Percentiles rank a stretch among this genome's conserved stretches.
Evolutionary conservation across 2,888 invertebrate species (phyloP).

Genomic region (Rhabditophanes sp.): DNA sequence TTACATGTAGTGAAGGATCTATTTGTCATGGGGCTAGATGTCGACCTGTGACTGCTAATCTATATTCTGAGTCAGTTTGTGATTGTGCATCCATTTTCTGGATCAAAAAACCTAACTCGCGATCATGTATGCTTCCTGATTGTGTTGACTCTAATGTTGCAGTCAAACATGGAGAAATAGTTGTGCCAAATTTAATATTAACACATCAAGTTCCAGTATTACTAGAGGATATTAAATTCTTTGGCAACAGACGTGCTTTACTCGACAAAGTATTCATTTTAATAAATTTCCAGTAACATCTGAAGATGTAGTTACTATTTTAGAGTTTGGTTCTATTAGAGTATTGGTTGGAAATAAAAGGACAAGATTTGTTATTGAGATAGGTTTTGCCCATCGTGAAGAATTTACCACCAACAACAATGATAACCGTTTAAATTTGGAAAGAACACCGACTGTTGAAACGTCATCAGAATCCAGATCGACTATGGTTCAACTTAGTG

Average conservation of each 20-base stretch:
- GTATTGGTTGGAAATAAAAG: too few relatives aligned
- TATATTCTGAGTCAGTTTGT: slow-evolving; percentile 6
- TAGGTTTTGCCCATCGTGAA: neutral
- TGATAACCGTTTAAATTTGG: slow-evolving; percentile 13
- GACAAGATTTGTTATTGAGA: too few relatives aligned
- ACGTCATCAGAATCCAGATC: slow-evolving; percentile 7
- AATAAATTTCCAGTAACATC: slow-evolving; percentile 11
- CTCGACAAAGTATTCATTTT: slow-evolving; percentile 14
- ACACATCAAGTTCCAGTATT: neutral
- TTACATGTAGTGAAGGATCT: too few relatives aligned
- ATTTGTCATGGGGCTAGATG: slow-evolving; percentile 8
- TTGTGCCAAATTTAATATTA: neutral
- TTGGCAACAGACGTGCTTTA: slow-evolving; percentile 2
- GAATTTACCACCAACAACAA: slow-evolving; percentile 8
- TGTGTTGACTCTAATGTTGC: neutral
- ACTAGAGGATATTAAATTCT: slow-evolving; percentile 2
- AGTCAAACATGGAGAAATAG: neutral
- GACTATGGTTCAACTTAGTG: too few relatives aligned
- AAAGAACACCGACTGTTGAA: slow-evolving; percentile 9
- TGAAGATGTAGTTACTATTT: too few relatives aligned
- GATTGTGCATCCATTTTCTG: slow-evolving; percentile 11
- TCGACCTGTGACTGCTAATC: slow-evolving; percentile 5
- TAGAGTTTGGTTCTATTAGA: too few relatives aligned
- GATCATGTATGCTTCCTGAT: neutral
- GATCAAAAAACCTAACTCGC: slow-evolving; percentile 1